A percentile compares a stretch with the other conserved stretches of the same genome.
These are phyloP conservation scores for Chiloscyllium punctatum DNA, from an alignment of 2,797 vertebrate species.

Conservation along the genomic window DNA sequence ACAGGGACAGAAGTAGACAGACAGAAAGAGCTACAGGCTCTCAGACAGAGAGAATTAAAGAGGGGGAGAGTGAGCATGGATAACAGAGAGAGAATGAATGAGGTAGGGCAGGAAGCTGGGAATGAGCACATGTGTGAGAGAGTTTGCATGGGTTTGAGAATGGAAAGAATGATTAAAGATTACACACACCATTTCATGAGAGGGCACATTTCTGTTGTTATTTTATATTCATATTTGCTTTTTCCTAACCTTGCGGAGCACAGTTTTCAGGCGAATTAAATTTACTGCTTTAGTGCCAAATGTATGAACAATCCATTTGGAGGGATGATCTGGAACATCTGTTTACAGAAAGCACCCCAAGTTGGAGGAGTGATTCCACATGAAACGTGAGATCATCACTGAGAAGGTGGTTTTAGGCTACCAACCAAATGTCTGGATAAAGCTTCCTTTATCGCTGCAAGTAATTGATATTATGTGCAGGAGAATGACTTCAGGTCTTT, in stretches of 20 bases:
- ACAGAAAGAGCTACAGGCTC: neutral
- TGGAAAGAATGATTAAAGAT: neutral
- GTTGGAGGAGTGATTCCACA: neutral
- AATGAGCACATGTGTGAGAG: neutral
- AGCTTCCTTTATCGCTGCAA: neutral
- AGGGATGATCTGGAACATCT: neutral
- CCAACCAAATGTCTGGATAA: neutral
- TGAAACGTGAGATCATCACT: neutral
- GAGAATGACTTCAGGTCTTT: too few species aligned
- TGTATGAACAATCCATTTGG: neutral
- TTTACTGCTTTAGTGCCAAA: neutral
- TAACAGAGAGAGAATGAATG: neutral
- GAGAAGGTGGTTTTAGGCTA: neutral
- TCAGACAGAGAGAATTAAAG: neutral
- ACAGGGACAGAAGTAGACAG: neutral
- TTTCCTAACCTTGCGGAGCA: neutral
- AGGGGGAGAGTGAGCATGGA: neutral
- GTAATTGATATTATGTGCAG: neutral
- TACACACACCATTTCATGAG: neutral
- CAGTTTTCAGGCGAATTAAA: neutral
- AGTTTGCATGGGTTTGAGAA: neutral
- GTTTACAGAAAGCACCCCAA: neutral
- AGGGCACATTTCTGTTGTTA: neutral
- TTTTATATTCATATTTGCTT: neutral
- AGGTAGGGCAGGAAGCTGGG: neutral